A percentile compares a stretch with the other conserved stretches of the same genome.
Conservation (phyloP, 2,113 vertebrate genomes). For the Melanerpes aurifrons region DNA sequence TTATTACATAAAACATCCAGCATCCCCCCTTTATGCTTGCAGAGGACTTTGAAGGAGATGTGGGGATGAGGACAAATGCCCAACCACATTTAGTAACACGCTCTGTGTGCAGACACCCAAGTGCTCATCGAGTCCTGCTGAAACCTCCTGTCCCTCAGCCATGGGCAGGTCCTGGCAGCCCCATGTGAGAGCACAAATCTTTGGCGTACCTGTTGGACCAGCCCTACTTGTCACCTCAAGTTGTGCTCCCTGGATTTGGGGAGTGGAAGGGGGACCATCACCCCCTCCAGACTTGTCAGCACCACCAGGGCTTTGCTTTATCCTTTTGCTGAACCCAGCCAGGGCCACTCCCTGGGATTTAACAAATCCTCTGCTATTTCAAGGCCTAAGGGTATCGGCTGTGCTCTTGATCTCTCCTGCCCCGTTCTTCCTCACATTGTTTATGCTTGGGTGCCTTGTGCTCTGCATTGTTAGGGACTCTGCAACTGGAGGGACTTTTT, state of each 20-base stretch:
- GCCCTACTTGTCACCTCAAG: not conserved
- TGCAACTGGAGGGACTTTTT: too few relatives aligned
- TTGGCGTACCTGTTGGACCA: not conserved
- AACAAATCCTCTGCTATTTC: slow-evolving; percentile 46
- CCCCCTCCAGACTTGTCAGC: not conserved
- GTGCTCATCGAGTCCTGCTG: not conserved
- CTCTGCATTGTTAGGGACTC: fast-evolving
- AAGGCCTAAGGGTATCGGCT: not conserved
- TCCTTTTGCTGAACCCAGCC: not conserved
- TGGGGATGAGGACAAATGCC: not conserved
- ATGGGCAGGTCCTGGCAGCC: not conserved
- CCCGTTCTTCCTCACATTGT: not conserved
- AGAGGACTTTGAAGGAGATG: not conserved
- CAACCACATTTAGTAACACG: not conserved
- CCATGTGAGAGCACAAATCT: not conserved
- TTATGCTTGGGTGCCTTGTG: not conserved
- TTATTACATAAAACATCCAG: not conserved
- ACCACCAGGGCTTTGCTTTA: not conserved
- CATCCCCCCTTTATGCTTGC: not conserved
- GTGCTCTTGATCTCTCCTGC: not conserved
- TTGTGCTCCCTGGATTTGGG: not conserved
- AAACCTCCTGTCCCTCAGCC: not conserved
- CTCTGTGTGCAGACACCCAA: not conserved
- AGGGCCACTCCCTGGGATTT: slow-evolving; percentile 5
- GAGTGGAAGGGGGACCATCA: not conserved